Evolutionary conservation across 2,797 vertebrate genomes (phyloP), one percentile per base, ranked within the genome.

Genomic region (Orientallactaga sibirica): DNA sequence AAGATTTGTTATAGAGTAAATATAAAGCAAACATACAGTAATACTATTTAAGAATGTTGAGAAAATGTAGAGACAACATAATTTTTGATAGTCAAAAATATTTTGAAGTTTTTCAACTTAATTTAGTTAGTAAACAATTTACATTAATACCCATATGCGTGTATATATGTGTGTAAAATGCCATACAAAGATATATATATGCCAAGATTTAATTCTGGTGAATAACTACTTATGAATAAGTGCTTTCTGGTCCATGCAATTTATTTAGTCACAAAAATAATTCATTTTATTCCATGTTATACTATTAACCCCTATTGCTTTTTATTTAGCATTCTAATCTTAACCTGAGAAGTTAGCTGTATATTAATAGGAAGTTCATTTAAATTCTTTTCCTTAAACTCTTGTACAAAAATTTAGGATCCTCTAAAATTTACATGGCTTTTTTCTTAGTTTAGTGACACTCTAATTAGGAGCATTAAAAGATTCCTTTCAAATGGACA

Each of bases 1-100:
- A 94, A 83, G 33, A 96, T 7, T 7, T 95, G 79, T 19, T 86
- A 75, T 29, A 27, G 71, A 93, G 55, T 93, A 97, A 98, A 94
- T 94, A 81, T 20, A 6, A 83, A 55, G 67, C 4, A 94, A 96
- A 55, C 9, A 1, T 74, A 62, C 2, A 77, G 73, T 61, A 58
- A 90, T 70, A 52, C 7, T 83, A 18, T 88, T 94, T 90, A 52
- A 94, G 77, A 97, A 91, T 74, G 95, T 83, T 33, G 67, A n/a
- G 67, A 89, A 95, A 75, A 86, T 68, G 92, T 82, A 8, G 22
- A 24, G 3, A 76, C 3, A 85, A 70, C 0, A 37, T 2, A 7
- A 70, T 33, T 58, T 84, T 79, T 92, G 41, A 70, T 19, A 85
- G 86, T 7, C 81, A 37, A 81, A 82, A 86, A 67, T 79, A 4